A percentile compares a stretch with the other conserved stretches of the same genome.
phyloP scores from a whole-genome alignment of 2,797 vertebrate species.

The Rousettus madagascariensis region DNA sequence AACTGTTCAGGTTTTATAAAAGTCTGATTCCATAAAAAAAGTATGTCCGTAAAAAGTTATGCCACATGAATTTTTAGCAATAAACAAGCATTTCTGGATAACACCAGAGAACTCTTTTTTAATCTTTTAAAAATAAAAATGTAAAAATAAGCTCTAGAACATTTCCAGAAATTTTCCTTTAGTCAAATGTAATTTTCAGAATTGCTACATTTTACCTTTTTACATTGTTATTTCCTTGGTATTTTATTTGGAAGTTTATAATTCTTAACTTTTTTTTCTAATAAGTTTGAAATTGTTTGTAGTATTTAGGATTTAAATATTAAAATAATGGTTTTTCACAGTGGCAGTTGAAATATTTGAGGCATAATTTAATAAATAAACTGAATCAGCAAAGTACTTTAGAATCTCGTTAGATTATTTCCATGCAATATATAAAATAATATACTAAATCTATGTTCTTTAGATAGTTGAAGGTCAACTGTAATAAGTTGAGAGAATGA shows the following conservation, averaged over 20 bases:
- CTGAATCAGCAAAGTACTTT: not conserved
- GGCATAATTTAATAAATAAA: not conserved
- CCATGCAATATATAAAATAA: not conserved
- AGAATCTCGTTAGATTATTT: not conserved
- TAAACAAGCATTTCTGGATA: not conserved
- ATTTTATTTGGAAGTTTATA: not conserved
- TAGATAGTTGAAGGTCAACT: not conserved
- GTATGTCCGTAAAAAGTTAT: not conserved
- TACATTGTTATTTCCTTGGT: not conserved
- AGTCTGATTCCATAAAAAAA: not conserved
- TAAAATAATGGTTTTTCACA: not conserved
- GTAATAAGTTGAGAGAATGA: not conserved
- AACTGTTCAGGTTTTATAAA: not conserved
- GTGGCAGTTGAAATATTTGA: not conserved
- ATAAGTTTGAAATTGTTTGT: not conserved
- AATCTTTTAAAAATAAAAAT: not conserved
- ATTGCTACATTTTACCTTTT: not conserved
- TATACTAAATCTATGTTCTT: not conserved
- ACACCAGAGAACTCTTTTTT: not conserved
- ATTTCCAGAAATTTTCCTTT: not conserved
- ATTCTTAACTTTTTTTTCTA: not conserved
- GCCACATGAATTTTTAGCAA: constrained; percentile 1
- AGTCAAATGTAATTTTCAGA: not conserved
- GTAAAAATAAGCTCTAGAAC: not conserved
- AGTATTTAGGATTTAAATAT: not conserved